phyloP scores from a whole-genome alignment of 2,888 invertebrate genomes.

The Oligia latruncula region DNA sequence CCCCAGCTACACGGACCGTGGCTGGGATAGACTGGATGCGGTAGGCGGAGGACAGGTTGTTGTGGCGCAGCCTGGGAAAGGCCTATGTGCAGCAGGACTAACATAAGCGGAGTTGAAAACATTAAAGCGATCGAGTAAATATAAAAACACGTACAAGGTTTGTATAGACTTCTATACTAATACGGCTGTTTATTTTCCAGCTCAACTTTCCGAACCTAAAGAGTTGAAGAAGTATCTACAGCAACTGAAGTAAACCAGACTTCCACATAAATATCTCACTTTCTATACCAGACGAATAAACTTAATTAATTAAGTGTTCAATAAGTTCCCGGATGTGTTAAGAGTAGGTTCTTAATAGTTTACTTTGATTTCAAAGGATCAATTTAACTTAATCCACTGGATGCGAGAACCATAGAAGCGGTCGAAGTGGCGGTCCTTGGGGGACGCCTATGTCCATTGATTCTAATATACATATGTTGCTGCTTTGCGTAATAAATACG shows the following conservation, averaged over 20 bases:
- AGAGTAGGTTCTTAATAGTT: conserved; percentile 37
- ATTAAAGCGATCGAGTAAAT: background rate
- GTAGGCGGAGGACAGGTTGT: no score
- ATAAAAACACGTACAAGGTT: background rate
- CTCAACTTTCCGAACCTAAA: background rate
- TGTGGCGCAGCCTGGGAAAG: no score
- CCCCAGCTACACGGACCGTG: background rate
- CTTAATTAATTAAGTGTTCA: conserved; percentile 50
- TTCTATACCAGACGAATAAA: conserved; percentile 25
- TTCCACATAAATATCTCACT: background rate
- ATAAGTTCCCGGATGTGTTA: conserved; percentile 26
- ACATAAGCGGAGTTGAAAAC: no score
- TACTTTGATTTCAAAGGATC: conserved; percentile 42
- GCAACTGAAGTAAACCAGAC: background rate
- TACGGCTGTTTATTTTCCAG: background rate
- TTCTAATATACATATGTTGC: background rate
- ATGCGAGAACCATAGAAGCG: background rate
- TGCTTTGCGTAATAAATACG: background rate
- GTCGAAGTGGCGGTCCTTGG: background rate
- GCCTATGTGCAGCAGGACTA: no score
- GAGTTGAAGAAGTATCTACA: background rate
- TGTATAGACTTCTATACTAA: background rate
- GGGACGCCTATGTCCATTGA: background rate
- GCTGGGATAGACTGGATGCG: no score
- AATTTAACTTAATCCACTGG: conserved; percentile 27